Evolutionary conservation across 2,113 vertebrate species (phyloP).

Genomic region (Octodon degus): DNA sequence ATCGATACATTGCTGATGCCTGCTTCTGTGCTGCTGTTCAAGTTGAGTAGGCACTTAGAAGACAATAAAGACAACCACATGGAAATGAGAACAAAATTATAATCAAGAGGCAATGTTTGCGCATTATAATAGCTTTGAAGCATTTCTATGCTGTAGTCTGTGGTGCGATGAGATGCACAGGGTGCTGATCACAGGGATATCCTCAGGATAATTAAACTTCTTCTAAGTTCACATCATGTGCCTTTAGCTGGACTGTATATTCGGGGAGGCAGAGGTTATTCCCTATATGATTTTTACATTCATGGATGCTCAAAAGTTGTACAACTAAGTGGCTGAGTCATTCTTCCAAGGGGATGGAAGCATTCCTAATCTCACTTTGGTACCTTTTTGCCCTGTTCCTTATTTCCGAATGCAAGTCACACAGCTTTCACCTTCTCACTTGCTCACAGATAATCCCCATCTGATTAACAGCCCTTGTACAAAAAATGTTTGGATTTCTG

Average conservation of each 20-base stretch:
- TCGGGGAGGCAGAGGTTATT: neutral
- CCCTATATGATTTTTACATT: neutral
- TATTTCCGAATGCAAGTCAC: neutral
- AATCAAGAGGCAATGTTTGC: neutral
- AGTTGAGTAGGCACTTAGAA: neutral
- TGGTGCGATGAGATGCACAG: neutral
- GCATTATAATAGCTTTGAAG: neutral
- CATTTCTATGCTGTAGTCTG: neutral
- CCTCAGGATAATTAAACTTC: neutral
- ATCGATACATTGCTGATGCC: neutral
- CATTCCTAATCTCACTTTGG: neutral
- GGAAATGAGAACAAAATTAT: neutral
- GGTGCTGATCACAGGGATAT: neutral
- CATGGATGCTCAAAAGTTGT: neutral
- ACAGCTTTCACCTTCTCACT: neutral
- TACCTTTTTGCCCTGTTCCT: neutral
- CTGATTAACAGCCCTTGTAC: neutral
- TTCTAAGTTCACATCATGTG: neutral
- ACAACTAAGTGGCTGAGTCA: neutral
- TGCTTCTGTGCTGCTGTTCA: neutral
- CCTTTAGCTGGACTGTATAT: neutral
- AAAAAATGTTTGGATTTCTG: neutral
- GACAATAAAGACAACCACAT: neutral
- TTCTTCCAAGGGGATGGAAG: neutral
- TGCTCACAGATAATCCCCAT: neutral